Evolutionary conservation across 2,113 vertebrate genomes (phyloP).

Genomic region (Oplegnathus fasciatus): DNA sequence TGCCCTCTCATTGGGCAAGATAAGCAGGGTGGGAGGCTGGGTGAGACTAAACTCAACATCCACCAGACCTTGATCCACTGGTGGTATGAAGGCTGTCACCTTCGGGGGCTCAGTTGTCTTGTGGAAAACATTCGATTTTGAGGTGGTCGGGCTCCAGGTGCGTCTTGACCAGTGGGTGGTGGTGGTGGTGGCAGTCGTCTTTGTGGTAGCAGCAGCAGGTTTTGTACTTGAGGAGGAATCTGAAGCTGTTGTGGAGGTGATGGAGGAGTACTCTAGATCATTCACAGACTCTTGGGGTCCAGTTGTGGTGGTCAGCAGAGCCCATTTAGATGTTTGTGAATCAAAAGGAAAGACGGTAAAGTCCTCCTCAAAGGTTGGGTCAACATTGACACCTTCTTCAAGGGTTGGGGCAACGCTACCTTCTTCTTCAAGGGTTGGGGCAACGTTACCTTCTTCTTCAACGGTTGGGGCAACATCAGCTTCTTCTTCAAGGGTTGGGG

Average conservation of each 20-base stretch:
- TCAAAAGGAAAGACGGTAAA: conserved; percentile 59
- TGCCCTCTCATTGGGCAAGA: conserved; percentile 86
- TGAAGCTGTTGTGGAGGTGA: conserved; percentile 37
- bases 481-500: not conserved
- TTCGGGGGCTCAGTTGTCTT: conserved; percentile 50
- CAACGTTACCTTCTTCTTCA: conserved; percentile 5
- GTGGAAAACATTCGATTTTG: conserved; percentile 6
- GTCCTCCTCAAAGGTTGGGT: conserved; percentile 27
- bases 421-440: conserved; percentile 1
- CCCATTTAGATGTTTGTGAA: conserved; percentile 69
- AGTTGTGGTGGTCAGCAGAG: conserved; percentile 50
- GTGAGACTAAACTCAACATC: conserved; percentile 72
- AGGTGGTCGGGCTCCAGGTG: conserved; percentile 73
- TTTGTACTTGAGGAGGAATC: conserved; percentile 42
- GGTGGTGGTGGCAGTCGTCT: conserved; percentile 16
- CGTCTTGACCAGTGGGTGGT: conserved; percentile 52
- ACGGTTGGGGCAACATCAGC: not conserved
- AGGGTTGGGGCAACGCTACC: not conserved
- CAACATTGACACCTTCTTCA: conserved; percentile 14
- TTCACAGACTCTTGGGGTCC: conserved; percentile 71
- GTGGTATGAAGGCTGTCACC: conserved; percentile 71
- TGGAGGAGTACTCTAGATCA: conserved; percentile 58
- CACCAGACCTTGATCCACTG: conserved; percentile 78
- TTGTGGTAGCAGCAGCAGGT: conserved; percentile 3
- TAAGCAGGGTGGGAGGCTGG: conserved; percentile 72